Base-by-base conservation (phyloP, 2,113 vertebrate species). In the Penelope pileata region DNA sequence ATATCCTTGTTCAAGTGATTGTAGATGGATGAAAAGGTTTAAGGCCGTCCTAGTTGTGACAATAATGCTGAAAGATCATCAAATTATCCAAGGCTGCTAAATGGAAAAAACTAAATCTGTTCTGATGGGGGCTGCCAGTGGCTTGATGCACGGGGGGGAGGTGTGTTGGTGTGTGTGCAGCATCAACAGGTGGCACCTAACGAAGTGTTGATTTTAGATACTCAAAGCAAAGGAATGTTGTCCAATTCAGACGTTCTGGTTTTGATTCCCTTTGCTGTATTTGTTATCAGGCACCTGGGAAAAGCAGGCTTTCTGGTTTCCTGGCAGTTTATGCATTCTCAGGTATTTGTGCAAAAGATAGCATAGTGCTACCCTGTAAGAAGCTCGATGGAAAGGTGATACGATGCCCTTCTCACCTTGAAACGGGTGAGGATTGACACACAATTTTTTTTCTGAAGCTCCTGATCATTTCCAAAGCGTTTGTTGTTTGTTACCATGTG, bases 291-390 rank as follows among this genome's bases (percentile, higher is more conserved):
- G 48, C 75, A 45, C 79, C 63, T 50, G 80, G 48, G 83, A 12
- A 34, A 70, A 66, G 74, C 19, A 53, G 77, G 91, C 5, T 89
- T 89, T 86, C 66, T 68, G 86, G 48, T 92, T 91, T 14, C 40
- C 80, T 43, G 42, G 26, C 73, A 77, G 75, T 2, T 81, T 66
- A 22, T 7, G 38, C 59, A n/a, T 12, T 6, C n/a, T 64, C 83
- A 2, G 2, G 29, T 29, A 0, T n/a, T 82, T 64, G 83, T 18
- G 83, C 56, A 48, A 24, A 23, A 19, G 32, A 15, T 9, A 47
- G 36, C 13, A 1, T 14, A 17, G 34, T 16, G 1, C 21, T 16
- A 13, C 29, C 51, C 56, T 63, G 42, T 1, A 21, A 2, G n/a
- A 19, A 6, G 1, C 18, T n/a, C 22, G 2, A 26, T 10, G 2